These are phyloP conservation scores for Pithys albifrons DNA, from an alignment of 2,113 vertebrate species.

Conservation along the genomic window DNA sequence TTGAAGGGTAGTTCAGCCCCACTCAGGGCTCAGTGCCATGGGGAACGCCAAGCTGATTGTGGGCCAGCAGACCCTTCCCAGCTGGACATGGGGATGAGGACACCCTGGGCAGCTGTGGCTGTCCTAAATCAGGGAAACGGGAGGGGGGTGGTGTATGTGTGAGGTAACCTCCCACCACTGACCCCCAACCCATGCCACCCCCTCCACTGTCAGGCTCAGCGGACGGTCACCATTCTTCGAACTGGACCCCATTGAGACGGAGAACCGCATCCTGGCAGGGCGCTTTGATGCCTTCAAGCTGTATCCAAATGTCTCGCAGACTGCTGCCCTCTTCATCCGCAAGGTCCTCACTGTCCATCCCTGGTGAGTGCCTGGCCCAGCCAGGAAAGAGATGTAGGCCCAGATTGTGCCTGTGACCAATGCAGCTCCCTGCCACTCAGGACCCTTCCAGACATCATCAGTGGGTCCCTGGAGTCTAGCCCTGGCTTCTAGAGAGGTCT, in stretches of 20 bases:
- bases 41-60: background rate
- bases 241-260: conserved; percentile 84
- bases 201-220: conserved; percentile 83
- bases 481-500: background rate
- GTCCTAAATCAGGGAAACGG: background rate
- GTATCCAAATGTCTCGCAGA: conserved; percentile 97
- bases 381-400: background rate
- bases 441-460: background rate
- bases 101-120: background rate
- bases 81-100: background rate
- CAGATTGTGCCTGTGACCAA: fast-evolving
- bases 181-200: background rate
- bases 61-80: background rate
- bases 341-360: conserved; percentile 94
- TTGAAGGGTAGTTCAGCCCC: background rate
- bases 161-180: background rate
- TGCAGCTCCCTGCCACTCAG: background rate
- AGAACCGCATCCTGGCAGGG: conserved; percentile 88
- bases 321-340: conserved; percentile 93
- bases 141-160: background rate
- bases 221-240: conserved; percentile 92
- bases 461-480: background rate
- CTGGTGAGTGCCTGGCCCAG: conserved; percentile 79
- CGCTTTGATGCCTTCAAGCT: conserved; percentile 95
- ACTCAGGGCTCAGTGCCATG: fast-evolving